Evolutionary conservation across 1,140 invertebrate species (phyloP).

Genomic region (Trypoxylus dichotomus): DNA sequence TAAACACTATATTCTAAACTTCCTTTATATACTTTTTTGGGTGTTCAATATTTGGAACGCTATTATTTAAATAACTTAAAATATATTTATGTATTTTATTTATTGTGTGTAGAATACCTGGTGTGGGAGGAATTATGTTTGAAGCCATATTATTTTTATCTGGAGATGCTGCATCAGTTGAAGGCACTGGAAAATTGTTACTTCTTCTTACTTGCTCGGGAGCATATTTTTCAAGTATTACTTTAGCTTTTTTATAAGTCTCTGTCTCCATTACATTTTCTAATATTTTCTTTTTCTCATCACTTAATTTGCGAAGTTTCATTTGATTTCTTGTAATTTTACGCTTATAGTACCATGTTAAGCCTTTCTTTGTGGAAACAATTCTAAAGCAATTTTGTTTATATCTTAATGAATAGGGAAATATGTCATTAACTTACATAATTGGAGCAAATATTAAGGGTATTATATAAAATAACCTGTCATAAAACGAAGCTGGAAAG

Average conservation of each 20-base stretch:
- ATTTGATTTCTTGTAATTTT: conserved; percentile 79
- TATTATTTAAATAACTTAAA: not conserved
- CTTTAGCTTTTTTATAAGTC: conserved; percentile 95
- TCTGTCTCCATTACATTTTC: conserved; percentile 97
- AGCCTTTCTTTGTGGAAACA: conserved; percentile 72
- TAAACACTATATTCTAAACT: not conserved
- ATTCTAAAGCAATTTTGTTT: conserved; percentile 65
- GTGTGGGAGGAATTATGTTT: not conserved
- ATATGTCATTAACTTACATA: conserved; percentile 64
- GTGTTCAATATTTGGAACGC: not conserved
- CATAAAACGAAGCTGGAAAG: conserved; percentile 67
- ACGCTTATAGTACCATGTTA: conserved; percentile 87
- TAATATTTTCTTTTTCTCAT: conserved; percentile 85
- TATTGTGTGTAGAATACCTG: conserved; percentile 13
- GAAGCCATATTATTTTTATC: conserved; percentile 47
- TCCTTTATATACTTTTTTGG: not conserved
- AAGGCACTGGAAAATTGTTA: conserved; percentile 31
- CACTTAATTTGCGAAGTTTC: conserved; percentile 69
- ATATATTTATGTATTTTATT: not conserved
- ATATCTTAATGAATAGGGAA: conserved; percentile 33
- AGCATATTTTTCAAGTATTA: conserved; percentile 88
- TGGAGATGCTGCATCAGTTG: conserved; percentile 30
- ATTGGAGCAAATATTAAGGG: conserved; percentile 76
- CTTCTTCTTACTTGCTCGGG: conserved; percentile 62
- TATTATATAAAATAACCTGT: conserved; percentile 70